A percentile compares a stretch with the other conserved stretches of the same genome.
These are phyloP conservation scores for Aphaenogaster rudis DNA, from an alignment of 1,140 invertebrate species.

Conservation along the genomic window DNA sequence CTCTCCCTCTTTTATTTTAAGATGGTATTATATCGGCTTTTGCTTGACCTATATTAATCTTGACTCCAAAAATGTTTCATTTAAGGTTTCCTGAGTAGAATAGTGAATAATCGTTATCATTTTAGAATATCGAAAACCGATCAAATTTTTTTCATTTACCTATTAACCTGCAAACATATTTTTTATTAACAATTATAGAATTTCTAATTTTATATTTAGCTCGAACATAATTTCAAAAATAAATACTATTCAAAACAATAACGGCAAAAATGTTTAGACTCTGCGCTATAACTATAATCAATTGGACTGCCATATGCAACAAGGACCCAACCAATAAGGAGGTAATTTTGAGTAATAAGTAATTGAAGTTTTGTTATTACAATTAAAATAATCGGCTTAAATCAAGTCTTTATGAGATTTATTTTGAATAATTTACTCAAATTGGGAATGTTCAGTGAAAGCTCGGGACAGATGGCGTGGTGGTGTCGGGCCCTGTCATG, in stretches of 20 bases:
- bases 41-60: conserved; percentile 35
- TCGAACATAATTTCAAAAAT: background rate
- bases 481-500: too few species aligned
- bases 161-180: background rate
- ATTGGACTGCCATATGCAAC: background rate
- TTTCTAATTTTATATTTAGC: conserved; percentile 2
- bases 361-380: too few species aligned
- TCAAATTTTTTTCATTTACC: background rate
- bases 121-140: background rate
- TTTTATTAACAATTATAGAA: background rate
- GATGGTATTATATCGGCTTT: background rate
- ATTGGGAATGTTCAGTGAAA: too few species aligned
- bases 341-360: too few species aligned
- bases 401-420: too few species aligned
- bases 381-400: too few species aligned
- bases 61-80: conserved; percentile 3
- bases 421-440: too few species aligned
- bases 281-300: background rate
- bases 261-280: background rate
- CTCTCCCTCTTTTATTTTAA: background rate
- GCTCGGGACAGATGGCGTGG: too few species aligned
- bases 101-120: background rate
- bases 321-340: too few species aligned
- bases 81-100: background rate
- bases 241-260: background rate